Percentiles rank a stretch among this genome's conserved stretches.
These are phyloP conservation scores for Sylvietta virens DNA, from an alignment of 2,113 vertebrate genomes.

Conservation along the genomic window DNA sequence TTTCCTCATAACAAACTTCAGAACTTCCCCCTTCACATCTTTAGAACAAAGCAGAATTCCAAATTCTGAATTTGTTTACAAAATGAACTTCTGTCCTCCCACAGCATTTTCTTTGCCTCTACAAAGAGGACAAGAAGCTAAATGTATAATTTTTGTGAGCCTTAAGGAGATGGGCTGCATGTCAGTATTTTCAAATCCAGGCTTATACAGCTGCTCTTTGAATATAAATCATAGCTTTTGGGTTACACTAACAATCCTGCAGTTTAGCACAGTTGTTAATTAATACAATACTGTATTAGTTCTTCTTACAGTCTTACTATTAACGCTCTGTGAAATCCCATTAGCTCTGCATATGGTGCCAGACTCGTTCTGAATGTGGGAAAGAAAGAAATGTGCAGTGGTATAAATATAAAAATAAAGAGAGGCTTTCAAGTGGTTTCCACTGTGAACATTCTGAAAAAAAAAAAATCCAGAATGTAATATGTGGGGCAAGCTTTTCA, in stretches of 20 bases:
- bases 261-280: conserved; percentile 52
- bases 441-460: conserved; percentile 23
- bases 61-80: background rate
- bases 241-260: conserved; percentile 2
- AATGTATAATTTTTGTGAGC: background rate
- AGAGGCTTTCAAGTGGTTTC: conserved; percentile 51
- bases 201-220: conserved; percentile 3
- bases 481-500: conserved; percentile 14
- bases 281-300: conserved; percentile 56
- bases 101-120: background rate
- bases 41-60: background rate
- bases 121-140: background rate
- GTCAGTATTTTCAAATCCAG: background rate
- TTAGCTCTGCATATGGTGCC: conserved; percentile 54
- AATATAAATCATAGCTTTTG: conserved; percentile 28
- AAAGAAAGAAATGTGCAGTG: conserved; percentile 41
- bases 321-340: conserved; percentile 48
- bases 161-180: background rate
- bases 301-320: conserved; percentile 36
- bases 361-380: conserved; percentile 46
- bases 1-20: background rate
- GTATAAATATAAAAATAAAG: conserved; percentile 45
- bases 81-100: background rate
- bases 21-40: background rate
- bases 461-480: conserved; percentile 5